Evolutionary conservation across 1,140 invertebrate species (phyloP).

Genomic region (Drosophila busckii): DNA sequence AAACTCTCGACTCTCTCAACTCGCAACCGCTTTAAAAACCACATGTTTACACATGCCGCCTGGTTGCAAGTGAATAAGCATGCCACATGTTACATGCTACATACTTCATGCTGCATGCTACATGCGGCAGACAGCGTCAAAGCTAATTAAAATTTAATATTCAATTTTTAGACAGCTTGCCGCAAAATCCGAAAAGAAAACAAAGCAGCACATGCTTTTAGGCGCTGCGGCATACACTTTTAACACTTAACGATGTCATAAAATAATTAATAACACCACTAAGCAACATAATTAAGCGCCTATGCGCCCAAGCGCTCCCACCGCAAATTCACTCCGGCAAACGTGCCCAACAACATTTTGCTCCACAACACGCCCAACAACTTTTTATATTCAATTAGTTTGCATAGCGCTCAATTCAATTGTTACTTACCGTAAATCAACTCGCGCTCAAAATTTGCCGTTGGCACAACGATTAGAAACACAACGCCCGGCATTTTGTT

Average conservation of each 20-base stretch:
- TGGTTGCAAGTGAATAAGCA: conserved; percentile 28
- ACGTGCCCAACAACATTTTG: conserved; percentile 18
- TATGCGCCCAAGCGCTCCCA: too few relatives aligned
- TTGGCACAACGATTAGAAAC: conserved; percentile 83
- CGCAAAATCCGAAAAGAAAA: conserved; percentile 12
- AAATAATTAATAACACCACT: conserved; percentile 78
- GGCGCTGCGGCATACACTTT: conserved; percentile 61
- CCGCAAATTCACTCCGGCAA: conserved; percentile 48
- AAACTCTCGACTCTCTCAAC: conserved; percentile 2
- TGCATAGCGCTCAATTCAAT: conserved; percentile 57
- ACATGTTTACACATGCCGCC: conserved; percentile 28
- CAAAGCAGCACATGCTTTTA: conserved; percentile 49
- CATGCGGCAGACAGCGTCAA: conserved; percentile 22
- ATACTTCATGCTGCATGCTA: conserved; percentile 27
- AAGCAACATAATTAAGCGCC: conserved; percentile 74
- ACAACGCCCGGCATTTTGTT: conserved; percentile 80
- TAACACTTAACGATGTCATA: conserved; percentile 75
- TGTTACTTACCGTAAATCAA: conserved; percentile 79
- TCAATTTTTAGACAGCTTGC: conserved; percentile 49
- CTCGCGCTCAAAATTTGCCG: conserved; percentile 81
- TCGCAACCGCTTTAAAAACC: background rate
- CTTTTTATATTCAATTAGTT: conserved; percentile 72
- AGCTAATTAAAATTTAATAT: conserved; percentile 73
- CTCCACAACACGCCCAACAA: conserved; percentile 29
- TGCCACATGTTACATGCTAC: conserved; percentile 5